Conservation (phyloP, 2,888 invertebrate species). For the Apamea monoglypha region DNA sequence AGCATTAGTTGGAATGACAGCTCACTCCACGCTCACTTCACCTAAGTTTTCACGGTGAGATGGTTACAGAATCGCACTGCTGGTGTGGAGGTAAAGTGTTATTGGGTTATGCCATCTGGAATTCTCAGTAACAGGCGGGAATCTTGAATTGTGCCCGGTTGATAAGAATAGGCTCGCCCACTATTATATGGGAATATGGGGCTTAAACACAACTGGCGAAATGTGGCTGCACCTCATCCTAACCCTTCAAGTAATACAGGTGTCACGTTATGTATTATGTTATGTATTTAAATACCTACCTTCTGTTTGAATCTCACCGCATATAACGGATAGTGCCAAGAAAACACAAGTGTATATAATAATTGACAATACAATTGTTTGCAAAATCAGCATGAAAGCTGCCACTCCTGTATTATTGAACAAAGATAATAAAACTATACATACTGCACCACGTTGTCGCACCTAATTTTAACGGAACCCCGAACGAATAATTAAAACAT, state of each 20-base stretch:
- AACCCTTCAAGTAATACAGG: neutral
- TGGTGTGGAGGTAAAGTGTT: neutral
- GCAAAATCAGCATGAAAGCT: constrained; percentile 27
- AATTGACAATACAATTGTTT: constrained; percentile 45
- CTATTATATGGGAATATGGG: too few relatives aligned
- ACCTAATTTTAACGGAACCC: constrained; percentile 55
- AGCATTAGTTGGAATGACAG: too few relatives aligned
- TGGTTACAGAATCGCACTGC: too few relatives aligned
- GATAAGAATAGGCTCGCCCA: too few relatives aligned
- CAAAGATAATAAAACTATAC: constrained; percentile 27
- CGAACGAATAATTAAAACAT: constrained; percentile 66
- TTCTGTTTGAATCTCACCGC: neutral
- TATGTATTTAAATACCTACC: neutral
- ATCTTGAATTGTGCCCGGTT: neutral
- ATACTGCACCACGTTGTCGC: constrained; percentile 41
- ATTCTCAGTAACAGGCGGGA: too few relatives aligned
- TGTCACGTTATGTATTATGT: neutral
- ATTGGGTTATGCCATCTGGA: neutral
- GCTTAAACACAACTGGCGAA: neutral
- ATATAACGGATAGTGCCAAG: neutral
- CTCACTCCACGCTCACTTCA: too few relatives aligned
- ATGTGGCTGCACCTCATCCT: neutral
- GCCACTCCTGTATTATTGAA: constrained; percentile 30
- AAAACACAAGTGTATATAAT: neutral
- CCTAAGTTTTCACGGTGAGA: too few relatives aligned